Evolutionary conservation across 2,113 vertebrate genomes (phyloP), one percentile per base, ranked within the genome.

Genomic region (Gadus macrocephalus): DNA sequence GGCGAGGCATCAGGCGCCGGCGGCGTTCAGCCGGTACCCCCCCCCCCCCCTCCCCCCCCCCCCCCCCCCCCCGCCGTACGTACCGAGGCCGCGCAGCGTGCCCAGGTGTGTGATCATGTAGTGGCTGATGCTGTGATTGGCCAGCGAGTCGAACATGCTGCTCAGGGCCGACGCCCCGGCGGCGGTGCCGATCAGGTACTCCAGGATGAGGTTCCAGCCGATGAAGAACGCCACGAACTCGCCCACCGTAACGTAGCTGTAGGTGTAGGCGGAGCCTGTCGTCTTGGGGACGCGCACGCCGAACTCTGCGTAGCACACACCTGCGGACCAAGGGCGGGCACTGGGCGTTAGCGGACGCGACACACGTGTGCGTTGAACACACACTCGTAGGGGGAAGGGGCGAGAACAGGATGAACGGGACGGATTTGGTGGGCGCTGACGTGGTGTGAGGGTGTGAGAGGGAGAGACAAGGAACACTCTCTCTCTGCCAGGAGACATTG

Each of bases 151-250:
- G 0, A 98, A 98, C 96, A 98, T 97, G 91, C 94, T 98, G 93
- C 96, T 98, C 70, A 99, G 94, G 8, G 97, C 97, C 0, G 96
- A 96, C 64, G 97, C 96, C 0, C 97, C 97, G 0, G 96, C 96
- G 0, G 97, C 97, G 0, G 97, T 99, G 74, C 97, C 97, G 0
- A 99, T 99, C 91, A 99, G 92, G 78, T 98, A 98, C 89, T 99
- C 97, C 89, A 99, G 90, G 75, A 99, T 96, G 83, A 99, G 87
- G 81, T 99, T 98, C 97, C 97, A 98, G 74, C 97, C 97, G 0
- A 98, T 99, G 89, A 98, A 96, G 73, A 99, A 99, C 0, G 97
- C 97, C 87, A 98, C 96, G 0, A 96, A 97, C 86, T 99, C 97
- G 1, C 97, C 97, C 0, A 99, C 95, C 0, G 97, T 98, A 81